These are phyloP conservation scores for Syngnathus typhle DNA, from an alignment of 2,113 vertebrate species.

Conservation along the genomic window DNA sequence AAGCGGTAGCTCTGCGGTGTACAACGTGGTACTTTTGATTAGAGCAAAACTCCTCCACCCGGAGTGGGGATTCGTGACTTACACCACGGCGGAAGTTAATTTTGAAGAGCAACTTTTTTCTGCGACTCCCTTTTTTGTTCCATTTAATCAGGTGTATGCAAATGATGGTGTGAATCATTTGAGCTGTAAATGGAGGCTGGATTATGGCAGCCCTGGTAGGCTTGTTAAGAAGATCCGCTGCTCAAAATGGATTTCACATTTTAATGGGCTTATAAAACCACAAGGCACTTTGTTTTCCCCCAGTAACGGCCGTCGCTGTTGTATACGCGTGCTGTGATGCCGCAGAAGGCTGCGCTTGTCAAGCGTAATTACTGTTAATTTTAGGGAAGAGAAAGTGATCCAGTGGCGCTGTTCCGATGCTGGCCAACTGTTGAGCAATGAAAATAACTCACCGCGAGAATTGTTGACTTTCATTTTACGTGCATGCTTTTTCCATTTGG, in stretches of 20 bases:
- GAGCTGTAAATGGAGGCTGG: conserved; percentile 18
- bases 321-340: conserved; percentile 19
- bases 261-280: conserved; percentile 55
- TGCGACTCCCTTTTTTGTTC: neutral
- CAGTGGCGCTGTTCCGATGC: conserved; percentile 5
- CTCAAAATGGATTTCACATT: conserved; percentile 57
- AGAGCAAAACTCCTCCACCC: neutral
- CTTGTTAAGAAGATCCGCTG: conserved; percentile 36
- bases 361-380: conserved; percentile 45
- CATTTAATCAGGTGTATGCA: conserved; percentile 17
- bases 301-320: conserved; percentile 8
- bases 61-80: neutral
- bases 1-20: neutral
- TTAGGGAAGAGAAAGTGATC: conserved; percentile 6
- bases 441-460: neutral
- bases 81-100: neutral
- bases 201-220: conserved; percentile 35
- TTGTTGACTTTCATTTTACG: conserved; percentile 1
- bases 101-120: neutral
- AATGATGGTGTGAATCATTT: conserved; percentile 31
- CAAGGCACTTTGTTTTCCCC: conserved; percentile 43
- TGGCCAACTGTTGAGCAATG: conserved; percentile 8
- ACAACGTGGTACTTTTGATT: conserved; percentile 10
- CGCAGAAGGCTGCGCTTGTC: conserved; percentile 21
- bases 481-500: neutral